Evolutionary conservation across 2,888 invertebrate species (phyloP), one percentile per base, ranked within the genome.

Genomic region (Dusona sp.): DNA sequence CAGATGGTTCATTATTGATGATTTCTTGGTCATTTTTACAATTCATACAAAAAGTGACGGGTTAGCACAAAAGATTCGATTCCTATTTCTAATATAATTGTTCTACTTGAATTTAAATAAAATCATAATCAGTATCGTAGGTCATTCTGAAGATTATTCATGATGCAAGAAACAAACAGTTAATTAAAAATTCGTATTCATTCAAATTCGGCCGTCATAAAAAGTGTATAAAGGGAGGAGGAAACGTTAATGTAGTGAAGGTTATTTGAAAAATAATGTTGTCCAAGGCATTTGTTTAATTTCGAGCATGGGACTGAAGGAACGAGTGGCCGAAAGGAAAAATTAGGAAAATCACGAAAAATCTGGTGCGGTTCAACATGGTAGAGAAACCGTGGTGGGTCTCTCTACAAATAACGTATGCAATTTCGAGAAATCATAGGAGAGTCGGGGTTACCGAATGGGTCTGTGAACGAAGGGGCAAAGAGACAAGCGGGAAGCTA

Each of bases 381-480:
- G 54, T 33, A 74, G 67, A 42, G 33, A 45, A 67, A 51, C n/a
- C 48, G 13, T 54, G 54, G 45, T 67, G 42, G 38, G 36, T 19
- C 7, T 48, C 36, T 61, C 64, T 38, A 61, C 64, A 70, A 38
- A 83, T 83, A 83, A 83, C 79, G 75, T 79, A 86, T 83, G 79
- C 83, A 79, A 86, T 83, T 86, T 68, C 65, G 65, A 74, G 83
- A 79, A 86, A 83, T 80, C 77, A 83, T 83, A 79, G 61, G 19
- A 65, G 82, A 83, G 83, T 75, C 45, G 54, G 75, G 77, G 78
- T 65, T 73, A 25, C 68, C 38, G 70, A 48, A 29, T 48, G 68
- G 38, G 42, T 48, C 54, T 75, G 33, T 65, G 85, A 51, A 48
- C 29, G 64, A 61, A 77, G 73, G 77, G 29, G 38, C 48, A 51